Evolutionary conservation across 2,797 vertebrate species (phyloP).

Genomic region (Myotis findleyi): DNA sequence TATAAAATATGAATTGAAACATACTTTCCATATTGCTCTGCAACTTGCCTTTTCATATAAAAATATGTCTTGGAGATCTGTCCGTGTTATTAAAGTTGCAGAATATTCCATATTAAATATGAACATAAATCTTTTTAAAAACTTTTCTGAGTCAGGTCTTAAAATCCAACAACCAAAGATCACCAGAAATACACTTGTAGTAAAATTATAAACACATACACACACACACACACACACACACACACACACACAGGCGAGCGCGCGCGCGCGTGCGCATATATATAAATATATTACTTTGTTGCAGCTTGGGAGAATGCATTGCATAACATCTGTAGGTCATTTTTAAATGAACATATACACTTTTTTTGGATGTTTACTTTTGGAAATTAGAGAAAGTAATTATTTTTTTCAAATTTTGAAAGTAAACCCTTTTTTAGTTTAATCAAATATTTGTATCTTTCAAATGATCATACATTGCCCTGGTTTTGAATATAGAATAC

Average conservation of each 20-base stretch:
- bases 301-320: neutral
- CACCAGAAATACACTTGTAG: neutral
- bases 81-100: constrained; percentile 52
- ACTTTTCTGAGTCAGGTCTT: constrained; percentile 31
- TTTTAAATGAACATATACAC: neutral
- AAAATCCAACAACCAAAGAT: constrained; percentile 20
- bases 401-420: constrained; percentile 8
- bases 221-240: neutral
- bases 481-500: neutral
- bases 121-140: constrained; percentile 51
- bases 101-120: constrained; percentile 41
- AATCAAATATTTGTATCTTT: neutral
- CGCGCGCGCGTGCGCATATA: too few relatives aligned
- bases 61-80: constrained; percentile 38
- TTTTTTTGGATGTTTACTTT: neutral
- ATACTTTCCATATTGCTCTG: constrained; percentile 12
- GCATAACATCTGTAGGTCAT: neutral
- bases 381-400: neutral
- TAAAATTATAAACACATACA: neutral
- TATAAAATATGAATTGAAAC: constrained; percentile 55
- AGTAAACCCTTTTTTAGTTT: neutral
- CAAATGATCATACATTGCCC: neutral
- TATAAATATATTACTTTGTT: neutral
- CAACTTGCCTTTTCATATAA: constrained; percentile 58
- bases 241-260: too few relatives aligned